Conservation (phyloP, 2,113 vertebrate species). For the Thalassarche chlororhynchos region DNA sequence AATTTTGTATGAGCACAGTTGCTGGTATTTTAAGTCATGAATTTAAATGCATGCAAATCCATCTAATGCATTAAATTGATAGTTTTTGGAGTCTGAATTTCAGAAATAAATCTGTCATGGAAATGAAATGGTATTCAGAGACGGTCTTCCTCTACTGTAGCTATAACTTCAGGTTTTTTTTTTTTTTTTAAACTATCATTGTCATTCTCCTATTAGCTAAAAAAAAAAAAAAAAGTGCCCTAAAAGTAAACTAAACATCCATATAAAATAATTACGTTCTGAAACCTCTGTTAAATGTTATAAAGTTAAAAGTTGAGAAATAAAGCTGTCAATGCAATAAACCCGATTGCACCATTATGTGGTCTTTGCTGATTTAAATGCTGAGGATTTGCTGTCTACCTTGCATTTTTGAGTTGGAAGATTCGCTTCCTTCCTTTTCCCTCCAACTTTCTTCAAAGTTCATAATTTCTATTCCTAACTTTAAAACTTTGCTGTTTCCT, state of each 20-base stretch:
- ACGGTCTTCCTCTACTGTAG: not conserved
- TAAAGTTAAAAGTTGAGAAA: not conserved
- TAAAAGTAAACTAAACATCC: not conserved
- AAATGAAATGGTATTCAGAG: not conserved
- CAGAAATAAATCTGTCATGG: not conserved
- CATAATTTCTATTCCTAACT: not conserved
- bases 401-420: not conserved
- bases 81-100: not conserved
- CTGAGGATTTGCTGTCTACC: not conserved
- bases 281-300: not conserved
- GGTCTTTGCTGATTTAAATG: not conserved
- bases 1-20: not conserved
- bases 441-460: not conserved
- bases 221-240: not conserved
- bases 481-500: not conserved
- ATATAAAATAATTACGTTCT: not conserved
- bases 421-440: not conserved
- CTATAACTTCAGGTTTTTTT: not conserved
- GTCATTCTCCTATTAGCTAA: not conserved
- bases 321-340: not conserved
- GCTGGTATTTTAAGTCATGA: not conserved
- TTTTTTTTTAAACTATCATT: not conserved
- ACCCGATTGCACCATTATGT: not conserved
- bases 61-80: not conserved
- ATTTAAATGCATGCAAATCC: not conserved